Percentiles rank a stretch among this genome's conserved stretches.
These are phyloP conservation scores for Monodelphis domestica DNA, from an alignment of 2,797 vertebrate species.

Conservation along the genomic window DNA sequence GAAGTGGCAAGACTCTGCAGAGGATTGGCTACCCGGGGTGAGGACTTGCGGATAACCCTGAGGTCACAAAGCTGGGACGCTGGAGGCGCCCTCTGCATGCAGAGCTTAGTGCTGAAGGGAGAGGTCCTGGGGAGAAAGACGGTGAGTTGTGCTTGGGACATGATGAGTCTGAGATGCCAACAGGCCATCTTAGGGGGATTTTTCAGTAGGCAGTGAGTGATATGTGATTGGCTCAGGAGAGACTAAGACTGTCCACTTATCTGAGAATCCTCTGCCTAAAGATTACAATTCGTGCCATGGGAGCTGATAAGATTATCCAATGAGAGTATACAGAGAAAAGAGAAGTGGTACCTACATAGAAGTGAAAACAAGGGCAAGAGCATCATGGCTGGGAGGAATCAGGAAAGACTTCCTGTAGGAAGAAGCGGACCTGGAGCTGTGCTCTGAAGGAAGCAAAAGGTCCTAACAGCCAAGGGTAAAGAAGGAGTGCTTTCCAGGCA, in stretches of 20 bases:
- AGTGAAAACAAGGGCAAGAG: neutral
- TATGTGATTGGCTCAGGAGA: too few species aligned
- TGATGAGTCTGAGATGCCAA: neutral
- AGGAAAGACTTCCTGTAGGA: neutral
- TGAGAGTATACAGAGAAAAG: neutral
- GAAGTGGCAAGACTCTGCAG: neutral
- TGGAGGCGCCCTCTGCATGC: neutral
- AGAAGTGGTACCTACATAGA: neutral
- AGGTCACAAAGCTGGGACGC: neutral
- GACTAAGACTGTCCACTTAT: too few species aligned
- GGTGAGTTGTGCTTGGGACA: neutral
- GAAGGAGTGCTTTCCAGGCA: too few species aligned
- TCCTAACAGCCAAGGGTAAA: neutral
- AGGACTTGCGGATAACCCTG: neutral
- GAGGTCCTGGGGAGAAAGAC: neutral
- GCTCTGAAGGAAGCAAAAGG: neutral
- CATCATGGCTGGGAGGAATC: neutral
- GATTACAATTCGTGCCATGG: too few species aligned
- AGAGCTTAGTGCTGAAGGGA: neutral
- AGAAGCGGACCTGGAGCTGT: neutral
- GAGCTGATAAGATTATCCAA: too few species aligned
- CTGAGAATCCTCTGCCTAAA: too few species aligned
- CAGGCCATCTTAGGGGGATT: neutral
- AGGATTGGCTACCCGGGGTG: neutral
- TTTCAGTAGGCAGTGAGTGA: neutral